Base-by-base conservation (phyloP, 2,797 vertebrate genomes). In the Okamejei kenojei region DNA sequence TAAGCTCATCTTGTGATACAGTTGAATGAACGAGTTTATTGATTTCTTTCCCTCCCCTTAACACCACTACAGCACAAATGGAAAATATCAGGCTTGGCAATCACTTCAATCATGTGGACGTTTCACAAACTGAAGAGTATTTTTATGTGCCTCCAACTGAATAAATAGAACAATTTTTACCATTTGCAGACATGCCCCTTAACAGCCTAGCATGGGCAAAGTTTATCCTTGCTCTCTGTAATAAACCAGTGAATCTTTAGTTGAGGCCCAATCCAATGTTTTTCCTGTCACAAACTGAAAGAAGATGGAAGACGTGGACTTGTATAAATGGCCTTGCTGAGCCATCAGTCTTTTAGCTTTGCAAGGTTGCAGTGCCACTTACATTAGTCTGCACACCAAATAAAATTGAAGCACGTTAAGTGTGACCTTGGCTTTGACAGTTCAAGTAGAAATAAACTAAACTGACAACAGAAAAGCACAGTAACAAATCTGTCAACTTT, bases 371-470 rank as follows among this genome's bases (percentile, higher is more conserved):
- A 96, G 96, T 96, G 96, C 96, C 97, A 96, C 96, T 97, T 96
- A 97, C 97, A 97, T 97, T 97, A 97, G 95, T 96, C 96, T 96
- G 96, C 96, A 96, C 96, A 96, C 96, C 96, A 96, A 96, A 96
- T 97, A 96, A 96, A 97, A 97, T 97, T 96, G 96, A 96, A 97
- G 96, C 96, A 96, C 97, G 96, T 97, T 97, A 97, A 97, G 96
- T 97, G 96, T 97, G 97, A 97, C 97, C 97, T 97, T 97, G 97
- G 96, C 96, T 97, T 97, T 97, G 96, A 92, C 96, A 97, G 96
- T 96, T 97, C 96, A 97, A 97, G 96, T 97, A 97, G 97, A 97
- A 97, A 97, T 97, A 96, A 97, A 97, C 96, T 97, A 96, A 96
- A 96, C 95, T 96, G 96, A 96, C 96, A 97, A 95, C 93, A 95